Conservation (phyloP, 2,888 invertebrate genomes). For the Barypeithes pellucidus region DNA sequence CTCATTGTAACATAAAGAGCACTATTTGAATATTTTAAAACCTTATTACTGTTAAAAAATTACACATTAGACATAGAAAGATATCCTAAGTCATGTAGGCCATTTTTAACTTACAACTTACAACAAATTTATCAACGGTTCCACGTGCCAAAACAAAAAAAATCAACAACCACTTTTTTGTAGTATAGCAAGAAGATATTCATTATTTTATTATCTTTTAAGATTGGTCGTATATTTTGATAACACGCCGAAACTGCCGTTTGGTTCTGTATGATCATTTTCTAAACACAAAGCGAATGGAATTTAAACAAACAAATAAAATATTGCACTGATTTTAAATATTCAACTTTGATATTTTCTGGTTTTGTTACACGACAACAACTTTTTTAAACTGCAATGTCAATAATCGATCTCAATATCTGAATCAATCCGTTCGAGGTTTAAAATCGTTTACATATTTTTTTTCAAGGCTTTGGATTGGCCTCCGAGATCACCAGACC, state of each 20-base stretch:
- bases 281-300: neutral
- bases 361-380: no score
- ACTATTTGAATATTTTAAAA: neutral
- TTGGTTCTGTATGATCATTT: neutral
- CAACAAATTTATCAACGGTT: neutral
- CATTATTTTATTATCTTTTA: conserved; percentile 1
- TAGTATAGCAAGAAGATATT: neutral
- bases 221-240: neutral
- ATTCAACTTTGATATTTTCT: no score
- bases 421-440: no score
- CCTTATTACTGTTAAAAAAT: neutral
- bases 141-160: neutral
- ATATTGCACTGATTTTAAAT: neutral
- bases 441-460: no score
- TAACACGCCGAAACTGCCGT: neutral
- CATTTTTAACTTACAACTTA: neutral
- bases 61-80: neutral
- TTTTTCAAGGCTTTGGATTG: no score
- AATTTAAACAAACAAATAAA: neutral
- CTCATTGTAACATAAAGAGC: conserved; percentile 33
- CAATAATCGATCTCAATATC: no score
- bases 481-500: no score
- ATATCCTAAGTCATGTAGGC: neutral
- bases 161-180: neutral
- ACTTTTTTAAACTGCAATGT: no score